Evolutionary conservation across 2,888 invertebrate species (phyloP).

Genomic region (Rhodophaea formosa): DNA sequence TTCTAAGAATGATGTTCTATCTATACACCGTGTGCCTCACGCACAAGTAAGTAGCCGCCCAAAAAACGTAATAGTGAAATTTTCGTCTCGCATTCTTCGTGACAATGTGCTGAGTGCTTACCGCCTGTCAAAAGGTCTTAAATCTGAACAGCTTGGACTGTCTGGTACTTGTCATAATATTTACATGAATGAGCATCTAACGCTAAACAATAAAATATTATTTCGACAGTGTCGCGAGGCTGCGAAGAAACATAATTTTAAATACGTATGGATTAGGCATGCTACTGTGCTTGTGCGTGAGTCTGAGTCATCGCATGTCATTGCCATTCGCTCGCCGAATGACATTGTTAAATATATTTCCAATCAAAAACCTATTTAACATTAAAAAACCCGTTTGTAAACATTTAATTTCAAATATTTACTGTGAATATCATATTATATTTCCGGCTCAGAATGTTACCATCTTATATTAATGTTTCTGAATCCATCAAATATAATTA

Average conservation of each 20-base stretch:
- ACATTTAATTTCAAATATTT: not conserved
- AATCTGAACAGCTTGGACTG: not conserved
- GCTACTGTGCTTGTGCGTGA: not conserved
- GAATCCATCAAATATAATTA: too few relatives aligned
- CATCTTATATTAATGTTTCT: too few relatives aligned
- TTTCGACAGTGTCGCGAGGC: not conserved
- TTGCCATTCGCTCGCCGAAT: not conserved
- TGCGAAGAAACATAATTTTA: conserved; percentile 1
- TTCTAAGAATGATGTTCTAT: too few relatives aligned
- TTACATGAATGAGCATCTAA: not conserved
- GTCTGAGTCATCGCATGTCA: not conserved
- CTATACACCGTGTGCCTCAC: not conserved
- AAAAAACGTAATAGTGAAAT: not conserved
- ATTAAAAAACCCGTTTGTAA: too few relatives aligned
- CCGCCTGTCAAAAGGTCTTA: not conserved
- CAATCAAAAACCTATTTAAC: not conserved
- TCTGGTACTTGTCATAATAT: not conserved
- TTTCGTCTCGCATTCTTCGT: not conserved
- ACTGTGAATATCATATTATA: too few relatives aligned
- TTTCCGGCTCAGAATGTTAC: too few relatives aligned
- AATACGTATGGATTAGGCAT: not conserved
- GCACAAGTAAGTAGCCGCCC: not conserved
- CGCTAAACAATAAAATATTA: not conserved
- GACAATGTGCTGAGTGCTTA: not conserved
- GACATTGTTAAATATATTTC: not conserved